phyloP scores from a whole-genome alignment of 1,140 invertebrate genomes.

The Calliopsis andreniformis region DNA sequence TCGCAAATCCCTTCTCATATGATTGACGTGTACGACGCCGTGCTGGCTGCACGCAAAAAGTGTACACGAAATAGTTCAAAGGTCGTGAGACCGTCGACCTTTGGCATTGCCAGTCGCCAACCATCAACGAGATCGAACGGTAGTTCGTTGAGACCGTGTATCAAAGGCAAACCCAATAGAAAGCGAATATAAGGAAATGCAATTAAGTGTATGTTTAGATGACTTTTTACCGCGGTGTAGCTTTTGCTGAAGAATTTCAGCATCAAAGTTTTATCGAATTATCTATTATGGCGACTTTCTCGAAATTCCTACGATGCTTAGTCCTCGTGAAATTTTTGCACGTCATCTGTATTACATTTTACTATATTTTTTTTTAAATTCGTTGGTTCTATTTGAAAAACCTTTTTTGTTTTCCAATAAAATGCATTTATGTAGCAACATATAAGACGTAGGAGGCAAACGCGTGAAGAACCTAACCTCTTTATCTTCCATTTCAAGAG shows the following conservation, averaged over 20 bases:
- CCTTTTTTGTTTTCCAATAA: no score
- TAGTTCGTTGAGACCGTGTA: constrained; percentile 46
- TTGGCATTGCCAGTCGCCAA: constrained; percentile 59
- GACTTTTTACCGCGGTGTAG: not conserved
- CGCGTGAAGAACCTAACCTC: no score
- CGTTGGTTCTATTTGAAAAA: not conserved
- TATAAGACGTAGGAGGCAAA: no score
- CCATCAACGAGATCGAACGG: constrained; percentile 63
- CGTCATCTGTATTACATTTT: not conserved
- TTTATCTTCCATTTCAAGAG: not conserved
- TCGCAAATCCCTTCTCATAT: constrained; percentile 39
- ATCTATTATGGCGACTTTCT: constrained; percentile 20
- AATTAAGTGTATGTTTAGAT: constrained; percentile 62
- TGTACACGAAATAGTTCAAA: constrained; percentile 65
- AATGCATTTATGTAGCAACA: no score
- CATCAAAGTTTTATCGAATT: constrained; percentile 11
- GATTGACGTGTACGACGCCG: constrained; percentile 45
- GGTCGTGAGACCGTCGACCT: constrained; percentile 66
- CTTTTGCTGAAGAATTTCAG: constrained; percentile 29
- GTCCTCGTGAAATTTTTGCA: not conserved
- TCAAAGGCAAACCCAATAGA: constrained; percentile 57
- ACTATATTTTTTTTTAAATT: no score
- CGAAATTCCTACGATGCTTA: constrained; percentile 32
- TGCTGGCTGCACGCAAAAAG: constrained; percentile 52
- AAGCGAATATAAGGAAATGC: constrained; percentile 62